Evolutionary conservation across 2,888 invertebrate genomes (phyloP), one percentile per base, ranked within the genome.

Genomic region (Automeris io): DNA sequence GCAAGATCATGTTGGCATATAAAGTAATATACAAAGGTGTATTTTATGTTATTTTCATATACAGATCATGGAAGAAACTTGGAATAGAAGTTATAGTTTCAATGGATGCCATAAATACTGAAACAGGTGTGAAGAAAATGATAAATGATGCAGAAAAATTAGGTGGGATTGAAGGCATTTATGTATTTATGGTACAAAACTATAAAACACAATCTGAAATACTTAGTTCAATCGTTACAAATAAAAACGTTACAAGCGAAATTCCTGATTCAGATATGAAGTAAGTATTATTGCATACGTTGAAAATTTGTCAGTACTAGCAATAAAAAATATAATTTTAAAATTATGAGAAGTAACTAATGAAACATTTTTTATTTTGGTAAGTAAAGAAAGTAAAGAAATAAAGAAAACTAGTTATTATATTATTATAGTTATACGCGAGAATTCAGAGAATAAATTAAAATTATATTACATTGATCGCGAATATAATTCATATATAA

Each of bases 11-110:
- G n/a, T n/a, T n/a, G n/a, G n/a, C 13, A 26, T 16, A 9, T 29
- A 22, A 5, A 2, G 25, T 4, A 18, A 39, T 21, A 23, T 26
- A 25, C 12, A 7, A 18, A 19, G 2, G 2, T 24, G 11, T 8
- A 7, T 7, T 22, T 8, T 9, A 22, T 24, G 19, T 19, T 5
- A 13, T 25, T 31, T 19, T 25, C 16, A 3, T 37, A 53, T 47
- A 9, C 32, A 62, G 62, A 2, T 36, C 22, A 3, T 54, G 61
- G 50, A 37, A 46, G 37, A 43, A 43, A 8, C 29, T 25, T 3
- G 49, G 49, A 3, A 45, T 49, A 1, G 33, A 52, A 33, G 41
- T 51, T 2, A 45, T 40, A 26, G 33, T 49, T 7, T 42, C 42
- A 2, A 40, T 41, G 3, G 35, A 35, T 3, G 29, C 40, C 6